These are phyloP conservation scores for Drosophila neocordata DNA, from an alignment of 1,140 invertebrate species.

Conservation along the genomic window DNA sequence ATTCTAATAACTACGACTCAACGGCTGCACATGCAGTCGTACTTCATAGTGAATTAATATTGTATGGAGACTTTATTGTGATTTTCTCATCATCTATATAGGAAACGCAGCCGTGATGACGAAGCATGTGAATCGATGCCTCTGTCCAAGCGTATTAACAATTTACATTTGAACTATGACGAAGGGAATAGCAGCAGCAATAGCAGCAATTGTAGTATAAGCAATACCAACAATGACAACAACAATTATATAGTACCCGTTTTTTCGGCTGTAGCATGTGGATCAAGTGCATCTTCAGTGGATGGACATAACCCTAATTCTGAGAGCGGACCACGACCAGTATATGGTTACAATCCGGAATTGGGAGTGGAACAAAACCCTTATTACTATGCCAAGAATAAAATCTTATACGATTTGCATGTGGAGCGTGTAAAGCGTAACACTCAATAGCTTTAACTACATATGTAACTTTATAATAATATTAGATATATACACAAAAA, in stretches of 20 bases:
- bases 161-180: conserved; percentile 75
- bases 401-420: conserved; percentile 78
- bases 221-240: conserved; percentile 47
- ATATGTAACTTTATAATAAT: conserved; percentile 13
- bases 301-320: background rate
- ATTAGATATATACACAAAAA: background rate
- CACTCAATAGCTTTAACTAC: conserved; percentile 45
- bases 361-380: conserved; percentile 72
- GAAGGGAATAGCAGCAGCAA: conserved; percentile 67
- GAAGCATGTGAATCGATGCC: conserved; percentile 75
- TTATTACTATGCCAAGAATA: conserved; percentile 79
- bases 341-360: conserved; percentile 72
- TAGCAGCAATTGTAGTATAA: conserved; percentile 65
- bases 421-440: conserved; percentile 69
- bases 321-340: background rate
- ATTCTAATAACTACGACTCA: conserved; percentile 8
- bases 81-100: conserved; percentile 16
- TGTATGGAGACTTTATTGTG: background rate
- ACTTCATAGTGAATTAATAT: background rate
- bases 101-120: conserved; percentile 80
- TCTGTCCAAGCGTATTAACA: conserved; percentile 80
- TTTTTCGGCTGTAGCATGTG: conserved; percentile 7
- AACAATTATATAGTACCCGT: conserved; percentile 47
- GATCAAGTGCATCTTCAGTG: background rate
- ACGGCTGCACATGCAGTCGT: background rate